A percentile compares a stretch with the other conserved stretches of the same genome.
Evolutionary conservation across 92 coral and sea anemone genomes (phyloP).

Genomic region (Bergia puertoricense): DNA sequence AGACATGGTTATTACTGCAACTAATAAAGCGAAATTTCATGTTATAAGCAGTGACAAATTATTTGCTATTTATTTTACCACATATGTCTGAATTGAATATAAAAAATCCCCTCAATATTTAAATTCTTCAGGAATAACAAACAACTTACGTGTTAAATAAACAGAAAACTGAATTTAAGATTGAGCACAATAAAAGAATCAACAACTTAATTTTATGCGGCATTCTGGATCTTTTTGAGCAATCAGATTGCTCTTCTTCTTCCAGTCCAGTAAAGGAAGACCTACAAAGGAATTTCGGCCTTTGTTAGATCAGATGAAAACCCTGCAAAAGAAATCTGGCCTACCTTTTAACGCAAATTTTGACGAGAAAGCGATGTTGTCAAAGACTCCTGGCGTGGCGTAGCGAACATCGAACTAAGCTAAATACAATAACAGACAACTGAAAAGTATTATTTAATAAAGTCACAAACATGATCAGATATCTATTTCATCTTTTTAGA

Average conservation of each 20-base stretch:
- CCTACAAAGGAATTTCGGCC: neutral
- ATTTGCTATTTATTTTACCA: neutral
- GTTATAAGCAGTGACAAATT: neutral
- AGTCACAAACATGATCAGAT: neutral
- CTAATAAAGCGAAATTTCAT: neutral
- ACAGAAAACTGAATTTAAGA: neutral
- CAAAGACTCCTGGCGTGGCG: neutral
- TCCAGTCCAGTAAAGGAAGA: neutral
- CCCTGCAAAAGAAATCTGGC: neutral
- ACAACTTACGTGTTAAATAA: neutral
- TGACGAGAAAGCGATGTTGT: too few relatives aligned
- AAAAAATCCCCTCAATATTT: too few relatives aligned
- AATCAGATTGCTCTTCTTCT: neutral
- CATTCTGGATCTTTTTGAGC: neutral
- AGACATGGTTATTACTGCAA: neutral
- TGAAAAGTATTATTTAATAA: too few relatives aligned
- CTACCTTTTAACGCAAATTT: neutral
- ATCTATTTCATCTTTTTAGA: neutral
- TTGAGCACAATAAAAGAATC: neutral
- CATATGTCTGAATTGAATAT: neutral
- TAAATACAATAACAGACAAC: too few relatives aligned
- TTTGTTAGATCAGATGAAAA: too few relatives aligned
- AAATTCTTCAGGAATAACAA: neutral
- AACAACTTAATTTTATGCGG: neutral
- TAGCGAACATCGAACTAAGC: neutral